Conservation (phyloP, 2,888 invertebrate genomes). For the Pandemis heparana region DNA sequence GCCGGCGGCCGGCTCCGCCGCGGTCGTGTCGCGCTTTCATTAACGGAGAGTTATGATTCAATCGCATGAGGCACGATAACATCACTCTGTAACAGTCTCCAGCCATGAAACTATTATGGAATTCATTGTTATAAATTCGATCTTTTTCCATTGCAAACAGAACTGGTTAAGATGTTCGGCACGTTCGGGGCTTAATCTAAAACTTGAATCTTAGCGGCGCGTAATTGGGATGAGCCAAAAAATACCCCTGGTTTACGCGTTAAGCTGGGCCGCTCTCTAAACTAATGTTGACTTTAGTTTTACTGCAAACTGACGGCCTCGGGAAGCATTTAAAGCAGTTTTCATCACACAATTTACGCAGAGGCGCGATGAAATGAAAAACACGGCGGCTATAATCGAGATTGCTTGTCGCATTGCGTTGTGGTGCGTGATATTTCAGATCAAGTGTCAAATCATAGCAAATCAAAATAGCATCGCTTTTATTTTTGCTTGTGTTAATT, state of each 20-base stretch:
- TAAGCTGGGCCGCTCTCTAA: slow-evolving; percentile 7
- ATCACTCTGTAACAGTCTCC: slow-evolving; percentile 53
- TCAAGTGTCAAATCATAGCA: not conserved
- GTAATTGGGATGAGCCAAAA: slow-evolving; percentile 14
- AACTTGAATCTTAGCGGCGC: slow-evolving; percentile 8
- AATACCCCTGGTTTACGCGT: slow-evolving; percentile 9
- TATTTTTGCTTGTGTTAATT: too few relatives aligned
- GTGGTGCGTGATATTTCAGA: not conserved
- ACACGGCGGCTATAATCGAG: too few relatives aligned
- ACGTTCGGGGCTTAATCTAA: slow-evolving; percentile 13
- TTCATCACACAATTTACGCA: not conserved
- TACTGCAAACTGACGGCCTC: slow-evolving; percentile 2
- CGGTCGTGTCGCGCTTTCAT: slow-evolving; percentile 42
- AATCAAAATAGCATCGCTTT: too few relatives aligned
- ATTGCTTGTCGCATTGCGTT: not conserved
- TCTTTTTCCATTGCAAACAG: slow-evolving; percentile 43
- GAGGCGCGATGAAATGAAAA: not conserved
- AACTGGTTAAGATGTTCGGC: slow-evolving; percentile 26
- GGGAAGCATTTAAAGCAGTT: not conserved
- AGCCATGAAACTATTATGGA: slow-evolving; percentile 57
- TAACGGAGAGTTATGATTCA: slow-evolving; percentile 44
- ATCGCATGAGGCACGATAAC: slow-evolving; percentile 45
- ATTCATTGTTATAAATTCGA: slow-evolving; percentile 54
- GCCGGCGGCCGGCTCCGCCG: slow-evolving; percentile 10
- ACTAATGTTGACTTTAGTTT: slow-evolving; percentile 11